phyloP scores from a whole-genome alignment of 2,797 vertebrate genomes.

The Pseudomugil gertrudae region DNA sequence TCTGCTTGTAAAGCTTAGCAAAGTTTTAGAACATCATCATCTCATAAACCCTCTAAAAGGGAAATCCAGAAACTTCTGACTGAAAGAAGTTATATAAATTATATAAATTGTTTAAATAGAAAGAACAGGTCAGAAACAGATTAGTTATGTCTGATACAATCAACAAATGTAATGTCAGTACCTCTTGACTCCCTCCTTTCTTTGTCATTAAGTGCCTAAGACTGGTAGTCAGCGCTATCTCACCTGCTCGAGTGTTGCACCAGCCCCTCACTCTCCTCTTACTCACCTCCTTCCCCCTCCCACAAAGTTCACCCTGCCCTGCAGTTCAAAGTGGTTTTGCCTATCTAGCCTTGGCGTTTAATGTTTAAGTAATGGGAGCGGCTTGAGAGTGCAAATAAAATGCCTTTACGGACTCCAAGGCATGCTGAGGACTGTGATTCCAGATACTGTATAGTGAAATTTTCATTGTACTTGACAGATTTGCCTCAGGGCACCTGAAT shows the following conservation, averaged over 20 bases:
- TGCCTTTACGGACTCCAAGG: conserved; percentile 81
- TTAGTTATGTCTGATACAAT: conserved; percentile 16
- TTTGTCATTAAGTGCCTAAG: conserved; percentile 55
- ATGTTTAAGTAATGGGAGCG: conserved; percentile 89
- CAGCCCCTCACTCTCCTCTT: conserved; percentile 64
- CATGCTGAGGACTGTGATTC: conserved; percentile 80
- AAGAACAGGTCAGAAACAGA: conserved; percentile 9
- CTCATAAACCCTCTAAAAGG: not conserved
- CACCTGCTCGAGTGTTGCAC: conserved; percentile 67
- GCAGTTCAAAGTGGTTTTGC: conserved; percentile 81
- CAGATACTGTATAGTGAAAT: conserved; percentile 85
- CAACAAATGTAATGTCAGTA: conserved; percentile 29
- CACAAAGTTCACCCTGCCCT: conserved; percentile 75
- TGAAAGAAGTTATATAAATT: not conserved
- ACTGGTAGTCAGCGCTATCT: conserved; percentile 63
- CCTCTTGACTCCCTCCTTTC: conserved; percentile 50
- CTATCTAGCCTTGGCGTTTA: conserved; percentile 84
- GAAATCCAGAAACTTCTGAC: not conserved
- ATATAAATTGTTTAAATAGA: not conserved
- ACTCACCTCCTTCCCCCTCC: conserved; percentile 73
- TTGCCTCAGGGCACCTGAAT: conserved; percentile 62
- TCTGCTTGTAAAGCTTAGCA: not conserved
- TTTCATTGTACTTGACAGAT: conserved; percentile 74
- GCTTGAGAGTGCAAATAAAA: conserved; percentile 86
- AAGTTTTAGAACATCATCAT: too few relatives aligned